phyloP scores from a whole-genome alignment of 2,888 invertebrate species.

The Chloromyia formosa region DNA sequence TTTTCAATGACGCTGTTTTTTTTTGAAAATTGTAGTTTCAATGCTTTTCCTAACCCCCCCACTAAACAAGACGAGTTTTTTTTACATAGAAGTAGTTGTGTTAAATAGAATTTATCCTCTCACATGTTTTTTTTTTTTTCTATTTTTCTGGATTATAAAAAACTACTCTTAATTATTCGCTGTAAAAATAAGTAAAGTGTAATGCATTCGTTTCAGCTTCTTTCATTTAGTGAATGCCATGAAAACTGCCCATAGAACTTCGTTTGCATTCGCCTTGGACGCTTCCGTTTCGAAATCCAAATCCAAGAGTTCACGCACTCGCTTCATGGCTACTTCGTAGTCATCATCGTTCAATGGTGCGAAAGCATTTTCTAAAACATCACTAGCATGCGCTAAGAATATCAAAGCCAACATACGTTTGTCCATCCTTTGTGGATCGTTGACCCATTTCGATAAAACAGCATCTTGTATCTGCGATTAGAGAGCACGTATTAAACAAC shows the following conservation, averaged over 20 bases:
- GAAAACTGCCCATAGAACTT: constrained; percentile 99
- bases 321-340: constrained; percentile 97
- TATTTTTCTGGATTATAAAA: constrained; percentile 26
- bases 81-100: constrained; percentile 29
- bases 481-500: constrained; percentile 45
- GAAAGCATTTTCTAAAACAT: constrained; percentile 99
- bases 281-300: constrained; percentile 97
- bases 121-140: neutral
- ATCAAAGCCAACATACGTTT: constrained; percentile 92
- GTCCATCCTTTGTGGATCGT: constrained; percentile 97
- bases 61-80: constrained; percentile 13
- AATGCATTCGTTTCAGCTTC: constrained; percentile 39
- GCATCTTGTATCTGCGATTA: constrained; percentile 96
- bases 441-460: constrained; percentile 94
- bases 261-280: constrained; percentile 88
- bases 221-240: constrained; percentile 96
- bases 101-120: constrained; percentile 24
- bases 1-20: constrained; percentile 3
- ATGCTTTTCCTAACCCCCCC: neutral
- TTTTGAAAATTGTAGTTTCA: neutral
- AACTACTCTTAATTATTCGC: constrained; percentile 44
- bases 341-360: constrained; percentile 96
- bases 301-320: constrained; percentile 94
- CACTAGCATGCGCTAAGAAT: constrained; percentile 96
- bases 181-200: constrained; percentile 40